Conservation (phyloP, 2,113 vertebrate species). For the Equus przewalskii region DNA sequence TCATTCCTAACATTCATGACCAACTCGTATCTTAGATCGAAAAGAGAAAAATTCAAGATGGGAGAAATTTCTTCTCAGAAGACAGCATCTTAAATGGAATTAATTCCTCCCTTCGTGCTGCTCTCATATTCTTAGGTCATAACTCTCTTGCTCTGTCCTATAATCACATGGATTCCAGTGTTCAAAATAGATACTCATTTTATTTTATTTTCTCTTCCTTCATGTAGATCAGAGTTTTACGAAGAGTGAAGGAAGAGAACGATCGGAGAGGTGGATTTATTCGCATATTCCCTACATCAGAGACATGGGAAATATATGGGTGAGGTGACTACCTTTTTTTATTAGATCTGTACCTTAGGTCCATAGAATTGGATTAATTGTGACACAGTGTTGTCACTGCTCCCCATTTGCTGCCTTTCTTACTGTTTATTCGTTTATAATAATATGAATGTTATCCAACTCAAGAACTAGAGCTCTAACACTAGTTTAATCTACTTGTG, state of each 20-base stretch:
- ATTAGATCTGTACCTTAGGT: background rate
- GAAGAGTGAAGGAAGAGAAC: conserved; percentile 94
- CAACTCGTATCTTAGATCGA: background rate
- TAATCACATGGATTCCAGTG: background rate
- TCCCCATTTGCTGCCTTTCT: background rate
- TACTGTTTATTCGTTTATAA: background rate
- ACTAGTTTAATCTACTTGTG: background rate
- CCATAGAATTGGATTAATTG: background rate
- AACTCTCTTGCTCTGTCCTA: background rate
- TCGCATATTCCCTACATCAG: conserved; percentile 95
- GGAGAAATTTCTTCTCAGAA: background rate
- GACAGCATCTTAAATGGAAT: background rate
- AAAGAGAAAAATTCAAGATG: background rate
- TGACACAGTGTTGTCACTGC: background rate
- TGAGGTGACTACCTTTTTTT: conserved; percentile 85
- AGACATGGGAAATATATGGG: conserved; percentile 97
- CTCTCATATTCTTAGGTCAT: background rate
- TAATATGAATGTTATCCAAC: background rate
- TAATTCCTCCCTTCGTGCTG: background rate
- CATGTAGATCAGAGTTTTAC: conserved; percentile 94
- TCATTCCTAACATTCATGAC: background rate
- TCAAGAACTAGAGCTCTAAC: background rate
- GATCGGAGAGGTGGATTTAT: conserved; percentile 96
- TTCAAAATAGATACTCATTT: background rate
- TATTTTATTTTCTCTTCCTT: conserved; percentile 19